Conservation (phyloP, 2,797 vertebrate genomes). For the Fistularia commersonii region DNA sequence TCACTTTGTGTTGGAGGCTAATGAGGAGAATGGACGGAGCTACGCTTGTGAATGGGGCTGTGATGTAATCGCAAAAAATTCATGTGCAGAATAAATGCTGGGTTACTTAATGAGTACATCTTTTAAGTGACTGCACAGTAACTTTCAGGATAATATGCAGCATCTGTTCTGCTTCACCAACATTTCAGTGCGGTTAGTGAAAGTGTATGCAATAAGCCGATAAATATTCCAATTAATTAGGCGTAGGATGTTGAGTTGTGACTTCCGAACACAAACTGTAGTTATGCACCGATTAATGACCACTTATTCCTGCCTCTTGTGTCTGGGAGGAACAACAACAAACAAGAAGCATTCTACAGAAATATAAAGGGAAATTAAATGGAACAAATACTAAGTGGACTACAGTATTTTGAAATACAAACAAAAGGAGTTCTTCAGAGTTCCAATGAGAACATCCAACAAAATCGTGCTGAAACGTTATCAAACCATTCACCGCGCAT, state of each 20-base stretch:
- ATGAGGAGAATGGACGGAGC: not conserved
- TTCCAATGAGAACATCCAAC: no score
- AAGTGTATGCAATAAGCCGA: conserved; percentile 21
- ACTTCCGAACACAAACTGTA: conserved; percentile 1
- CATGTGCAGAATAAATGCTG: not conserved
- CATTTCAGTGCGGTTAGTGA: conserved; percentile 7
- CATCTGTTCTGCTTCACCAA: conserved; percentile 18
- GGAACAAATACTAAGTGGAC: no score
- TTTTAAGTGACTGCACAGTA: conserved; percentile 16
- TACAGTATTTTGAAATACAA: no score
- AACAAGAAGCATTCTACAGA: no score
- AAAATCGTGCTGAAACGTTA: no score
- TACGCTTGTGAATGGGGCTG: not conserved
- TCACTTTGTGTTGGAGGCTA: conserved; percentile 2
- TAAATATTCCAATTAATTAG: conserved; percentile 16
- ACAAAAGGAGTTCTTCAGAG: no score
- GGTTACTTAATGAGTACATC: not conserved
- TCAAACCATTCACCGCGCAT: no score
- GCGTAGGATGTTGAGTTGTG: conserved; percentile 3
- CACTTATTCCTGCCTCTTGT: not conserved
- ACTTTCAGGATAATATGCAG: not conserved
- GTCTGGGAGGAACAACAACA: no score
- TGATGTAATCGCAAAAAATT: conserved; percentile 7
- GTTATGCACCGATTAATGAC: conserved; percentile 11
- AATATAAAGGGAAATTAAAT: no score